These are phyloP conservation scores for Menidia menidia DNA, from an alignment of 2,797 vertebrate species.

Conservation along the genomic window DNA sequence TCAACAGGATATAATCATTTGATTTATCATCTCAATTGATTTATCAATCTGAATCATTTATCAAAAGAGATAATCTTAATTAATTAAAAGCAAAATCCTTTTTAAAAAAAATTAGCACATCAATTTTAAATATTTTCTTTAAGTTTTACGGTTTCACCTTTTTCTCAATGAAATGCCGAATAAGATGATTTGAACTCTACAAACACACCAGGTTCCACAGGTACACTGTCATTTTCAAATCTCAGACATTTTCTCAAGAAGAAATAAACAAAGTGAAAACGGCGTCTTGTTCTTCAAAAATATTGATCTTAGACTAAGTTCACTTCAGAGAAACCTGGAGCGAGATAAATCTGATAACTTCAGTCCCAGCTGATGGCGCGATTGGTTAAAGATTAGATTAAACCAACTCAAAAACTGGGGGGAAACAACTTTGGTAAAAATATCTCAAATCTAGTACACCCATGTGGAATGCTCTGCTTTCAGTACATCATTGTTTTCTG, in stretches of 20 bases:
- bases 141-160: background rate
- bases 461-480: conserved; percentile 43
- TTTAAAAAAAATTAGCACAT: background rate
- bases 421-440: conserved; percentile 39
- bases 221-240: background rate
- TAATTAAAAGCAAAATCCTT: background rate
- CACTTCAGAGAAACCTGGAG: conserved; percentile 34
- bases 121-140: background rate
- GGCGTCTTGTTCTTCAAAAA: conserved; percentile 3
- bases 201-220: background rate
- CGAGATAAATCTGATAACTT: conserved; percentile 1
- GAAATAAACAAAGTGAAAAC: background rate
- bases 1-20: background rate
- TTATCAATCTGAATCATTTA: background rate
- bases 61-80: too few relatives aligned
- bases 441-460: conserved; percentile 1
- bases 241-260: background rate
- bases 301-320: conserved; percentile 1
- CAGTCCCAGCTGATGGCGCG: background rate
- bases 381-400: conserved; percentile 4
- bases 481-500: conserved; percentile 17
- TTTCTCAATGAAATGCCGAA: too few relatives aligned
- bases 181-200: background rate
- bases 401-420: background rate
- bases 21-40: background rate